Base-by-base conservation (phyloP, 1,140 invertebrate genomes). In the Cardiocondyla obscurior region DNA sequence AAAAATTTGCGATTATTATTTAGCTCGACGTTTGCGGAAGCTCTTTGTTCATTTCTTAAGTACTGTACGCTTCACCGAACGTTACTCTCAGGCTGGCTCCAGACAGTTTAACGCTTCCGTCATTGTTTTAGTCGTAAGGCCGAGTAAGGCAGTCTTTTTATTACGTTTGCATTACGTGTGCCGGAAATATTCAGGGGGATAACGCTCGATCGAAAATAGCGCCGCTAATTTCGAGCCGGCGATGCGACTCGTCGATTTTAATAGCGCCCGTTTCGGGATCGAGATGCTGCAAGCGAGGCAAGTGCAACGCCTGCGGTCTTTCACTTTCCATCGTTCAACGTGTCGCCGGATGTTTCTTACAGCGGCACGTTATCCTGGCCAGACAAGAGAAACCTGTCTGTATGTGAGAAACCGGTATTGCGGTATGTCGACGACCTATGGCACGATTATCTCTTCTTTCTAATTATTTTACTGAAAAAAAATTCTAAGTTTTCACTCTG, bases 291-390 rank as follows among this genome's bases (percentile, higher is more conserved):
- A 42, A 14, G 10, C 44, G 30, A 28, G 30, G 22, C 46, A 19
- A 28, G 22, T 39, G 60, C 74, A 76, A 30, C 8, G 19, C n/a
- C 19, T 77, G 60, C 46, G 16, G 39, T 79, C 74, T 79, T 79
- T 79, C 62, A 79, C 74, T 79, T 79, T 69, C 28, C 62, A 67
- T 42, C 60, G 22, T 53, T 62, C 28, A 22, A 6, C 55, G 1
- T 62, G 42, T 28, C 36, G 33, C 22, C 10, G 22, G 39, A 7
- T 44, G 4, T 76, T 76, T 62, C 72, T 62, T 62, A 33, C 33
- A 10, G 6, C 2, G 14, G 36, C 10, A 19, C 12, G 16, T 25
- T 62, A 25, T 49, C 39, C 33, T 16, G 33, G 74, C 67, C 25
- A 36, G 7, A 58, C 28, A 60, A n/a, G 74, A 51, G 62, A 67